Evolutionary conservation across 2,797 vertebrate species (phyloP), one percentile per base, ranked within the genome.

Genomic region (Epinephelus awoara): DNA sequence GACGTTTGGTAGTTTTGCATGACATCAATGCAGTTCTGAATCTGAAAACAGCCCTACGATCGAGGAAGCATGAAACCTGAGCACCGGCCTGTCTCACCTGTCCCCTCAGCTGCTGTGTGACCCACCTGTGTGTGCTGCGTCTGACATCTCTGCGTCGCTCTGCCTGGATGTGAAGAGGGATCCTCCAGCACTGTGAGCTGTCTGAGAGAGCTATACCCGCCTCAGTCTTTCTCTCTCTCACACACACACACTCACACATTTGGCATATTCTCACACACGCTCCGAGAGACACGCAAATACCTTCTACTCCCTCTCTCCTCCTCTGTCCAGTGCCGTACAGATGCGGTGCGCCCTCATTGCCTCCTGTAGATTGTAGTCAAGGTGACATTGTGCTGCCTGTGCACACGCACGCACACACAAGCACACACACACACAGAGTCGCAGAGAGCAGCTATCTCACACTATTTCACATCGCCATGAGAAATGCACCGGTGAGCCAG

Each of bases 311-410:
- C 84, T 62, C 85, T 84, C 86, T 69, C 77, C 82, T 81, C 67
- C 80, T 88, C 85, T 90, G 91, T 92, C 92, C 92, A 80, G 85
- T 79, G 85, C 77, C 69, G 67, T 85, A 91, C 83, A 90, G 92
- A 94, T 93, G 92, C 85, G 69, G 86, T 75, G 82, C 80, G 81
- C 86, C 91, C 90, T 93, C 89, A 74, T 63, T 88, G 88, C 85
- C 89, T 90, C 82, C 87, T 90, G 86, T 87, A 90, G 86, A 93
- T 91, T 91, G 88, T 85, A 92, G 92, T 93, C 94, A 95, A 95
- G 94, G 94, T 95, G 94, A 94, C 93, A 94, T 92, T 94, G 91
- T 81, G 78, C 85, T 77, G 77, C 74, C 62, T 50, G 62, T 71
- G 56, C 74, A 54, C 71, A 23, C 64, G 3, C 61, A 14, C 50